A percentile compares a stretch with the other conserved stretches of the same genome.
Evolutionary conservation across 2,888 invertebrate genomes (phyloP).

Genomic region (Xestia c-nigrum): DNA sequence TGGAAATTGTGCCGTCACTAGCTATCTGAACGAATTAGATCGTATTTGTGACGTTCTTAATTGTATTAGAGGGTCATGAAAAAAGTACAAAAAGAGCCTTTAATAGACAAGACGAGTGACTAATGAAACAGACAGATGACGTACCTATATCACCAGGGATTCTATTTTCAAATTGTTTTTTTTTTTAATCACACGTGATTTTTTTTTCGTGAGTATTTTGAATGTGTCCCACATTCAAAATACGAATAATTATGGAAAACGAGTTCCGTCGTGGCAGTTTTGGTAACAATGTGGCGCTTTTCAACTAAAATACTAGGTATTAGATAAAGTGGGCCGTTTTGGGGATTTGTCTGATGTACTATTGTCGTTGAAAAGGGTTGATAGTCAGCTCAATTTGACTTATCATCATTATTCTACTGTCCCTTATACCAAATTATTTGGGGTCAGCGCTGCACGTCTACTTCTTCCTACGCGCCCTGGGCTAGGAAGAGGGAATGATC

Average conservation of each 20-base stretch:
- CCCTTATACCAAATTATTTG: no score
- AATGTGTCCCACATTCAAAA: neutral
- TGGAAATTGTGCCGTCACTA: constrained; percentile 1
- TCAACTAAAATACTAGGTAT: neutral
- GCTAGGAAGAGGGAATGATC: no score
- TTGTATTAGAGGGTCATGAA: neutral
- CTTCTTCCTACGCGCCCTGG: no score
- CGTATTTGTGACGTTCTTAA: neutral
- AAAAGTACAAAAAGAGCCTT: neutral
- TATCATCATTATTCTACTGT: no score
- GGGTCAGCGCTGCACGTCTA: no score
- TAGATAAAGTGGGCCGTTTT: neutral
- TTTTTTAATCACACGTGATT: neutral
- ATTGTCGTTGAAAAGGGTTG: neutral
- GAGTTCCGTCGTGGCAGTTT: neutral
- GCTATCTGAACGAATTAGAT: neutral
- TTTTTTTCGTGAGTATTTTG: neutral
- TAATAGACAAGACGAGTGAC: neutral
- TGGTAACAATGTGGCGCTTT: neutral
- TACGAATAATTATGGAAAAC: neutral
- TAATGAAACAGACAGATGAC: neutral
- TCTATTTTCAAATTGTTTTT: neutral
- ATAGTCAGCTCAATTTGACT: neutral
- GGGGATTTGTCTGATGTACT: neutral
- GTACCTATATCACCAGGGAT: neutral